Percentiles rank a stretch among this genome's conserved stretches.
Conservation (phyloP, 2,888 invertebrate genomes). For the Lepas anatifera region DNA sequence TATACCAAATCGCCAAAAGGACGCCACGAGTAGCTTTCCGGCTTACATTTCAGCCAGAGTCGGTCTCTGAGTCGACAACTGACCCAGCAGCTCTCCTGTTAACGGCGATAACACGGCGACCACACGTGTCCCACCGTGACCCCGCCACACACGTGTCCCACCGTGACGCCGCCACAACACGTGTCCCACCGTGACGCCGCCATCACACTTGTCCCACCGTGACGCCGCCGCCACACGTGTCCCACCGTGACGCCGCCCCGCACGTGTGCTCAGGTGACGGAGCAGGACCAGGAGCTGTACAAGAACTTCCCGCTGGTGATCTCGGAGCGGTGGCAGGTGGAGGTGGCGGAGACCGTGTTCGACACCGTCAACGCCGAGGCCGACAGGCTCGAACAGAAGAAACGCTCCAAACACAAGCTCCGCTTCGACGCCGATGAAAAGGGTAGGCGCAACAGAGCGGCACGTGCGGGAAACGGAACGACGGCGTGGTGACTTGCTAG, state of each 20-base stretch:
- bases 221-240: background rate
- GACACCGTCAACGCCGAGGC: constrained; percentile 96
- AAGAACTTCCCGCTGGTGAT: constrained; percentile 97
- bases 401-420: constrained; percentile 84
- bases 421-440: constrained; percentile 90
- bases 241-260: background rate
- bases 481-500: too few relatives aligned
- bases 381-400: constrained; percentile 90
- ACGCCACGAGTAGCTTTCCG: too few relatives aligned
- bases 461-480: too few relatives aligned
- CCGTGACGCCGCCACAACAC: too few relatives aligned
- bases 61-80: too few relatives aligned
- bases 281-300: constrained; percentile 94
- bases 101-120: too few relatives aligned
- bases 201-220: background rate
- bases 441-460: too few relatives aligned
- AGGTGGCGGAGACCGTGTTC: constrained; percentile 96
- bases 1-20: too few relatives aligned
- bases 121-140: background rate
- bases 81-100: too few relatives aligned
- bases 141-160: too few relatives aligned
- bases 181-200: too few relatives aligned
- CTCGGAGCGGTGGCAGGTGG: constrained; percentile 98
- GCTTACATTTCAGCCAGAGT: too few relatives aligned
- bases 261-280: constrained; percentile 53